These are phyloP conservation scores for Falco cherrug DNA, from an alignment of 2,797 vertebrate species.

Conservation along the genomic window DNA sequence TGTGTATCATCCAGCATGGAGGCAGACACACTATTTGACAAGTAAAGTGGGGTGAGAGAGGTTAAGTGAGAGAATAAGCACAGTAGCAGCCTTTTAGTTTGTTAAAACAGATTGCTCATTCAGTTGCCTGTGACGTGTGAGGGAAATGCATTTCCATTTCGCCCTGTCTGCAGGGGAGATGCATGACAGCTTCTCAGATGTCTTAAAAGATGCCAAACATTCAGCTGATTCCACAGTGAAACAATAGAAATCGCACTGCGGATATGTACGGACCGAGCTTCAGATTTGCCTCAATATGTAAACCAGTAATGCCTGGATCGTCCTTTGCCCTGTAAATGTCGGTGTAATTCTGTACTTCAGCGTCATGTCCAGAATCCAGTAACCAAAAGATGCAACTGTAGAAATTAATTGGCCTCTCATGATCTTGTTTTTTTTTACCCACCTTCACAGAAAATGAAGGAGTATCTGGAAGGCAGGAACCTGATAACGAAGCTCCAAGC, in stretches of 20 bases:
- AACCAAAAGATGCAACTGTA: accelerated
- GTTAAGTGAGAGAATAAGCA: conserved; percentile 30
- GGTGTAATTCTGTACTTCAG: not conserved
- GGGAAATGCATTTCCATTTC: not conserved
- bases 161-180: not conserved
- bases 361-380: accelerated
- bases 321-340: accelerated
- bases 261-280: accelerated
- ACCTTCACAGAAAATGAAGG: conserved; percentile 92
- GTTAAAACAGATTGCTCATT: conserved; percentile 41
- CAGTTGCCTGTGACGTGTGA: not conserved
- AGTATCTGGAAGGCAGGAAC: conserved; percentile 96
- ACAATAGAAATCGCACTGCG: not conserved
- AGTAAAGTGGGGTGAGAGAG: conserved; percentile 30
- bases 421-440: not conserved
- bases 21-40: not conserved
- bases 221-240: not conserved
- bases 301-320: not conserved
- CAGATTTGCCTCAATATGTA: accelerated
- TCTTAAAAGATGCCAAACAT: not conserved
- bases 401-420: not conserved
- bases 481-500: conserved; percentile 98
- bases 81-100: conserved; percentile 1
- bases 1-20: not conserved
- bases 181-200: not conserved